Base-by-base conservation (phyloP, 2,113 vertebrate genomes). In the Xenopus laevis region DNA sequence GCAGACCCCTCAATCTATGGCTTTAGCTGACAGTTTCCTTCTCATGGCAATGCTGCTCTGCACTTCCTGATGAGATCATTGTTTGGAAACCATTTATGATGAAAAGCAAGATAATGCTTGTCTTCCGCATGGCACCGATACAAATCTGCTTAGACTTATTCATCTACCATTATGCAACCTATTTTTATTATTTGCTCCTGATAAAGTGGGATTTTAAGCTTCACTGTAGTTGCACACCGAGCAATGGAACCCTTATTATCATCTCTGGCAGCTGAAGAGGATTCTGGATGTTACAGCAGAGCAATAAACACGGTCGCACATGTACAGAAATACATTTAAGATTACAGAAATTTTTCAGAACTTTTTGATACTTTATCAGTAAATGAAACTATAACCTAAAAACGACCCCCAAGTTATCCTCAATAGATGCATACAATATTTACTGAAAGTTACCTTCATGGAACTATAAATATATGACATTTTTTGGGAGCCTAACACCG, bases 41-140 rank as follows among this genome's bases (percentile, higher is more conserved):
- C 60, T 63, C 46, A 15, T 20, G 30, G 63, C 60, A 6, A 15
- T 64, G 50, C 60, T n/a, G 2, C 61, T 65, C 46, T 72, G 71
- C 71, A 40, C 46, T 72, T 44, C 17, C 6, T 47, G 71, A 59
- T 45, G 63, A 66, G 52, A 53, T 53, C 61, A 65, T 73, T 73
- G 40, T 59, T 18, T 46, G 53, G 52, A 53, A 17, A n/a, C 52
- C 50, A 66, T 73, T 73, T 45, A 58, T 40, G 47, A 65, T 21
- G 47, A 72, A 64, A 44, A 72, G 17, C n/a, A 44, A 40, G 27
- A 57, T 55, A 72, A 55, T 55, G 50, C 13, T 27, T 61, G 21
- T 72, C 27, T 64, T 72, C 60, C 47, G 30, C 63, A 16, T 4
- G 23, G 23, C 23, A 27, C 23, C 4, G 4, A 46, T 17, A 53